phyloP scores from a whole-genome alignment of 2,797 vertebrate species.

The Pogoniulus pusillus region DNA sequence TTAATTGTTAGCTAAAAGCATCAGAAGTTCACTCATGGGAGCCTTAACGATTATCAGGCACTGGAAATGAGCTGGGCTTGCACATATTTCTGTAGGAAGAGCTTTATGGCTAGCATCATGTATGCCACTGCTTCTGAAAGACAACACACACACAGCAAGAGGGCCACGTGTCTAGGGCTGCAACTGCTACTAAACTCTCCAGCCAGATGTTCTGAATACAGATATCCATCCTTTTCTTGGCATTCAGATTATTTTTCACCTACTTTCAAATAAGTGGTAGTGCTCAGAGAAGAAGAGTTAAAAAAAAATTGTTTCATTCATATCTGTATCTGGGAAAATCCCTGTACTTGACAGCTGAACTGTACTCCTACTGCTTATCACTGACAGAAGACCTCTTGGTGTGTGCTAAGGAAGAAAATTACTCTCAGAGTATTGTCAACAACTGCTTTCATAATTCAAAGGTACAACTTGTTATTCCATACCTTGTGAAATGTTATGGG shows the following conservation, averaged over 20 bases:
- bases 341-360: not conserved
- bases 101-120: not conserved
- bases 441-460: not conserved
- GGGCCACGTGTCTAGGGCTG: not conserved
- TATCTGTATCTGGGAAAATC: not conserved
- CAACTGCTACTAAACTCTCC: not conserved
- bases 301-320: not conserved
- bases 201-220: not conserved
- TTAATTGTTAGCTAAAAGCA: conserved; percentile 59
- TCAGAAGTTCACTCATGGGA: not conserved
- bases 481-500: not conserved
- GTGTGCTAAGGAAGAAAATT: not conserved
- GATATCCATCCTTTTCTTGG: not conserved
- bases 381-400: not conserved
- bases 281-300: not conserved
- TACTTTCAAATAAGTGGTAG: not conserved
- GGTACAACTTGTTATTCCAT: not conserved
- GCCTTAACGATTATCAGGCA: not conserved
- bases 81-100: conserved; percentile 17
- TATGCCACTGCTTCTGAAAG: not conserved
- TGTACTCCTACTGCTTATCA: not conserved
- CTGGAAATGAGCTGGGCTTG: conserved; percentile 40
- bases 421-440: not conserved
- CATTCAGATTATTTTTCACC: not conserved
- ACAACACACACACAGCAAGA: not conserved